Conservation (phyloP, 2,797 vertebrate species). For the Percopsis omiscomaycus region DNA sequence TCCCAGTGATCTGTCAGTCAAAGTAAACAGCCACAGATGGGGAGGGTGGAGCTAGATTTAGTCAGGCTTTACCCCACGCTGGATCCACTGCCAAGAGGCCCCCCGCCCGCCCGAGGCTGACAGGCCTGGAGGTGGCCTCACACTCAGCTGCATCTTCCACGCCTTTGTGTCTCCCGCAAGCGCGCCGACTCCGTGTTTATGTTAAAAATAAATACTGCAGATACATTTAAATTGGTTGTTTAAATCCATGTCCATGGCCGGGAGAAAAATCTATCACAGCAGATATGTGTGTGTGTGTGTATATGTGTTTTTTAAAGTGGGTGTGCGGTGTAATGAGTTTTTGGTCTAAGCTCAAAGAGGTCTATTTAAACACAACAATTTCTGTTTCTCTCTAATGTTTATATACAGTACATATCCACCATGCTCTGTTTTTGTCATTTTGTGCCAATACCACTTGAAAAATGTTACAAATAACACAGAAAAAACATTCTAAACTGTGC, state of each 20-base stretch:
- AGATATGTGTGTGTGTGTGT: background rate
- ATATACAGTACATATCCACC: no score
- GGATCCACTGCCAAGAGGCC: constrained; percentile 42
- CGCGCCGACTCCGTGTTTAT: background rate
- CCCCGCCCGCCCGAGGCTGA: constrained; percentile 7
- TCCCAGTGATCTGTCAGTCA: constrained; percentile 57
- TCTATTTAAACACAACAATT: no score
- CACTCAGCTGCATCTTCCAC: constrained; percentile 1
- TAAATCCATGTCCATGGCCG: background rate
- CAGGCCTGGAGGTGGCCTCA: background rate
- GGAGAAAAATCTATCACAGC: background rate
- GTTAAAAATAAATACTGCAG: background rate
- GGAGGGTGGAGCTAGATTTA: constrained; percentile 47
- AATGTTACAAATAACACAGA: background rate
- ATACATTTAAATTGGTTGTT: background rate
- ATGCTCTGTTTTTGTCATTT: background rate
- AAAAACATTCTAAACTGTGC: background rate
- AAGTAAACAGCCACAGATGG: constrained; percentile 65
- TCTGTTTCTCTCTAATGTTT: no score
- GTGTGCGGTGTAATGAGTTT: no score
- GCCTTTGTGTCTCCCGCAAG: background rate
- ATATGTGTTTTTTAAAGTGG: no score
- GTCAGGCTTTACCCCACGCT: constrained; percentile 42
- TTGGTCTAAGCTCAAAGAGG: no score
- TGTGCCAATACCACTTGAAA: background rate